Base-by-base conservation (phyloP, 1,140 invertebrate species). In the Babylonia areolata region DNA sequence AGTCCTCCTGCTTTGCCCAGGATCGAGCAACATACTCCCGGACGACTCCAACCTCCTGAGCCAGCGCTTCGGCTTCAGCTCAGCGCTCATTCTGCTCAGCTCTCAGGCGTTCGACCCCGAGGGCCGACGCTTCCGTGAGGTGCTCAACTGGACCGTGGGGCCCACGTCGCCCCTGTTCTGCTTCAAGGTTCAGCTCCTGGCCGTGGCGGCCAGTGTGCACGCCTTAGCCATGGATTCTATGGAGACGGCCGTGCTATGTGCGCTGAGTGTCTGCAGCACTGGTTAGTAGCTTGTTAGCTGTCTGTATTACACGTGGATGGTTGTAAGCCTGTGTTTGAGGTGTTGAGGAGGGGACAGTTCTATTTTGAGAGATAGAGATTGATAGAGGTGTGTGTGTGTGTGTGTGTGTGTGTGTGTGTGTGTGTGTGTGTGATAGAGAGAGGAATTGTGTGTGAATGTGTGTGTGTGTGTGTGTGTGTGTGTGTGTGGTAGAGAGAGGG, bases 231-330 rank as follows among this genome's bases (percentile, higher is more conserved):
- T 79, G 77, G 77, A 79, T 39, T 42, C 40, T 37, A 42, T 79
- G 77, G 77, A 79, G 77, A 42, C 77, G 37, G 77, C 77, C 9
- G 37, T 79, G 37, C 42, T 79, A 17, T 79, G 77, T 79, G 77
- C 77, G 3, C 37, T 79, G 15, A 28, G 37, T 17, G 35, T 79
- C 39, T n/a, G 37, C 77, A 79, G 77, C 39, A 79, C 77, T 3
- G 77, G 77, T 79, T 15, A 28, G 77, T n/a, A n/a, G n/a, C n/a
- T n/a, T n/a, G n/a, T n/a, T n/a, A n/a, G n/a, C n/a, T n/a, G n/a
- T n/a, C n/a, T n/a, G n/a, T n/a, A n/a, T n/a, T n/a, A n/a, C n/a
- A n/a, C n/a, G n/a, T n/a, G n/a, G n/a, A n/a, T n/a, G n/a, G n/a
- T n/a, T n/a, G n/a, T n/a, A n/a, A n/a, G n/a, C n/a, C n/a, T n/a